These are phyloP conservation scores for Caenorhabditis brenneri DNA, from an alignment of 1,140 invertebrate genomes.

Conservation along the genomic window DNA sequence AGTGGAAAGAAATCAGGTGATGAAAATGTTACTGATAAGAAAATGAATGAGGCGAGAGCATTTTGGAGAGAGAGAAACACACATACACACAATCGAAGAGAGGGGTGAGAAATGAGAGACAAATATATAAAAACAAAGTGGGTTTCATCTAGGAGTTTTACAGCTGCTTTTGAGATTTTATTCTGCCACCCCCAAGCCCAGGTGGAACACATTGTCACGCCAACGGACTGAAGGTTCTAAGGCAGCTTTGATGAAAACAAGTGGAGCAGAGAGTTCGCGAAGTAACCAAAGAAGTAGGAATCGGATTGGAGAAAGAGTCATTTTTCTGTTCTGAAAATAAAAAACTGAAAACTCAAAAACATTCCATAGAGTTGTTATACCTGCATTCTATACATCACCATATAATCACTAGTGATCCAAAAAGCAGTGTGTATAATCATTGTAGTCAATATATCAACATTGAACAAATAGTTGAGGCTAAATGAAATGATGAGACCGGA, in stretches of 20 bases:
- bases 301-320: conserved; percentile 85
- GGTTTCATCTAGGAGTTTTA: too few species aligned
- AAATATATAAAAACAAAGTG: too few species aligned
- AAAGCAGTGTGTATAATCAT: conserved; percentile 88
- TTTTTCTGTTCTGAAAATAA: not conserved
- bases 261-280: conserved; percentile 86
- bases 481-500: conserved; percentile 82
- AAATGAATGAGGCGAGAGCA: too few species aligned
- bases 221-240: conserved; percentile 84
- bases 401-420: conserved; percentile 95
- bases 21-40: too few species aligned
- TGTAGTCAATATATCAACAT: conserved; percentile 85
- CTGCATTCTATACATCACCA: conserved; percentile 85
- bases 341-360: not conserved
- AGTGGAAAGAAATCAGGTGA: too few species aligned
- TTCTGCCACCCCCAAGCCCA: conserved; percentile 87
- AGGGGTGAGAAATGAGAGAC: too few species aligned
- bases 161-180: too few species aligned
- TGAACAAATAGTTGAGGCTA: conserved; percentile 78
- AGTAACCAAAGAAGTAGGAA: conserved; percentile 95
- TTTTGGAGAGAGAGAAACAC: too few species aligned
- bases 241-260: conserved; percentile 84
- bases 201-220: conserved; percentile 84
- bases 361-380: conserved; percentile 73
- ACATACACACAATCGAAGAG: too few species aligned